These are phyloP conservation scores for Sebastes trivittatus DNA, from an alignment of 2,797 vertebrate species.

Conservation along the genomic window DNA sequence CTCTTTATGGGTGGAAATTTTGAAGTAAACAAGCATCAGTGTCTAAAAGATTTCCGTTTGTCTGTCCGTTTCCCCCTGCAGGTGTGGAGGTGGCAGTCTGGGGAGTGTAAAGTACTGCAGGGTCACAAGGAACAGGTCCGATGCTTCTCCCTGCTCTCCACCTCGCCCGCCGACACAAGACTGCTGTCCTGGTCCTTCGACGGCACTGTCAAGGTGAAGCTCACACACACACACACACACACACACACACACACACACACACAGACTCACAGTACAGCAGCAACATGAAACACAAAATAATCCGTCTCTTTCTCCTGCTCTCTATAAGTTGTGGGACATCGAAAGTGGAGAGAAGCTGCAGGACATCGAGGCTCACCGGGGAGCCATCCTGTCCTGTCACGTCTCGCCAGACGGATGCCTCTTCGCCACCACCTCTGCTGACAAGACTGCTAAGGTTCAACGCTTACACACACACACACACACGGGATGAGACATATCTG, in stretches of 20 bases:
- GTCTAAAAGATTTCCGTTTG: background rate
- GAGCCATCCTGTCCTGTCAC: slow-evolving; percentile 90
- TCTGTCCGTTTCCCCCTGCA: slow-evolving; percentile 60
- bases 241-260: background rate
- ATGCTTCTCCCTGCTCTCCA: slow-evolving; percentile 85
- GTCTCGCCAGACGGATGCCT: slow-evolving; percentile 85
- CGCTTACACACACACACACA: slow-evolving; percentile 2
- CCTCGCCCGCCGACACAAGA: slow-evolving; percentile 57
- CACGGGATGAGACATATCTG: slow-evolving; percentile 24
- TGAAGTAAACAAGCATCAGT: background rate
- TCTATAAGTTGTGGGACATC: slow-evolving; percentile 87
- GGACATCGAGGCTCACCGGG: slow-evolving; percentile 87
- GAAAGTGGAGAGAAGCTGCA: slow-evolving; percentile 82
- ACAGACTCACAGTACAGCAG: background rate
- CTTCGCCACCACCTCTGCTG: slow-evolving; percentile 91
- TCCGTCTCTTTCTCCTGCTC: background rate
- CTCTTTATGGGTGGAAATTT: background rate
- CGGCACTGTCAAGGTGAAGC: slow-evolving; percentile 91
- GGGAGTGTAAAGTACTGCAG: slow-evolving; percentile 78
- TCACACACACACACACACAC: background rate
- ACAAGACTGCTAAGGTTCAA: slow-evolving; percentile 92
- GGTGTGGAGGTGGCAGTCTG: slow-evolving; percentile 92
- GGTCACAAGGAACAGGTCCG: slow-evolving; percentile 91
- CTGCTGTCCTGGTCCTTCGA: slow-evolving; percentile 94
- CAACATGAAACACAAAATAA: background rate